A percentile compares a stretch with the other conserved stretches of the same genome.
These are phyloP conservation scores for Heteropelma amictum DNA, from an alignment of 2,888 invertebrate species.

Conservation along the genomic window DNA sequence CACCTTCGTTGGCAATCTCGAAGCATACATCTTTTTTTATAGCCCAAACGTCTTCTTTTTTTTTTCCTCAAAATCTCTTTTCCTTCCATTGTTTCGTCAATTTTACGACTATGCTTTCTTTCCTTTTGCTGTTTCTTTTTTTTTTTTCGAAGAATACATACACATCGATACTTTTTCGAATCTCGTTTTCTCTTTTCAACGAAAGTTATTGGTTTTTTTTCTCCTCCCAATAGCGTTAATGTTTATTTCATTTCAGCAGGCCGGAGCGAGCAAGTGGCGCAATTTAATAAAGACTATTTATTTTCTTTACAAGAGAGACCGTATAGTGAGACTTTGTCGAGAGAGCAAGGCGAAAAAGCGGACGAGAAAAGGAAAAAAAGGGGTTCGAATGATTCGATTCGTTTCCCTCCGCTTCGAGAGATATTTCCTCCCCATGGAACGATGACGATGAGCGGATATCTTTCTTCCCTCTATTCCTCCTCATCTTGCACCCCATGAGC, in stretches of 20 bases:
- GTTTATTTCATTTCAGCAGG: constrained; percentile 44
- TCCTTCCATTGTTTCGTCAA: constrained; percentile 22
- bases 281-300: constrained; percentile 54
- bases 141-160: constrained; percentile 24
- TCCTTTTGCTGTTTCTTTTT: constrained; percentile 33
- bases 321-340: background rate
- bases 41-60: constrained; percentile 8
- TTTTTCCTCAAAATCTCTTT: background rate
- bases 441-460: constrained; percentile 14
- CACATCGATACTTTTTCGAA: constrained; percentile 20
- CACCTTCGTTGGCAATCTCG: constrained; percentile 45
- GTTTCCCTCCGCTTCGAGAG: constrained; percentile 50
- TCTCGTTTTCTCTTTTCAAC: background rate
- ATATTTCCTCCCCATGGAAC: constrained; percentile 29
- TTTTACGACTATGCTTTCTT: constrained; percentile 29
- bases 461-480: constrained; percentile 1
- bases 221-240: constrained; percentile 28
- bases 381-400: constrained; percentile 55
- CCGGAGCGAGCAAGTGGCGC: constrained; percentile 33
- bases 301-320: constrained; percentile 49
- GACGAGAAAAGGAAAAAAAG: constrained; percentile 38
- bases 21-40: constrained; percentile 28
- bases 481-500: background rate
- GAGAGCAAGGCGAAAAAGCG: background rate
- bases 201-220: constrained; percentile 34